Evolutionary conservation across 2,797 vertebrate genomes (phyloP), one percentile per base, ranked within the genome.

Genomic region (Enoplosus armatus): DNA sequence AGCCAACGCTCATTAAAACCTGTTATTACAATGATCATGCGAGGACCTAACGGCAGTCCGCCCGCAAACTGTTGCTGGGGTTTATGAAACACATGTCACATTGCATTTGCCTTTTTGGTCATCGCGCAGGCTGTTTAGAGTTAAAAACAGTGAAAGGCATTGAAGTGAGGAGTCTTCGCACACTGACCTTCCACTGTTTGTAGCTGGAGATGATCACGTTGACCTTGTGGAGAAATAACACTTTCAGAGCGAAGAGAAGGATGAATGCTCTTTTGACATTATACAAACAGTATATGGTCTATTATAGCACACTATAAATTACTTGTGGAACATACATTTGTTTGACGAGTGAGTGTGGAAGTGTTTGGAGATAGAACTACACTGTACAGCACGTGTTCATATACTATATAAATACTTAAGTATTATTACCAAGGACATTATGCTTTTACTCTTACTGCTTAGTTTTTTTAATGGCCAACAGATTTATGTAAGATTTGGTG

Each of bases 1-100:
- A 87, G 56, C 53, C 35, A 18, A 39, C 10, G 5, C 71, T 87
- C 77, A 85, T 85, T 83, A 78, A 75, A 79, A 76, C 51, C 63
- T 60, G 53, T 78, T 83, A 83, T 72, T 72, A 58, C 67, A 47
- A 66, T 14, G 26, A 79, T 72, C 72, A 68, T 50, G 37, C 24
- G 53, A 67, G 20, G 26, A 63, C 43, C 50, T 37, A 75, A 67
- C 39, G 70, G 77, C 73, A 55, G 6, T 1, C 2, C 37, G 8
- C 47, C 61, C 55, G 63, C 26, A 43, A 59, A 70, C 53, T 47
- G 16, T 51, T 48, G n/a, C 35, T 24, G 31, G 47, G 60, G n/a
- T 68, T 74, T 54, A 29, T 75, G 26, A 79, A 62, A 72, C 48
- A 66, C 20, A n/a, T 56, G 69, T 82, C 68, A 69, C 6, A 18